Conservation (phyloP, 2,113 vertebrate genomes). For the Otis tarda region DNA sequence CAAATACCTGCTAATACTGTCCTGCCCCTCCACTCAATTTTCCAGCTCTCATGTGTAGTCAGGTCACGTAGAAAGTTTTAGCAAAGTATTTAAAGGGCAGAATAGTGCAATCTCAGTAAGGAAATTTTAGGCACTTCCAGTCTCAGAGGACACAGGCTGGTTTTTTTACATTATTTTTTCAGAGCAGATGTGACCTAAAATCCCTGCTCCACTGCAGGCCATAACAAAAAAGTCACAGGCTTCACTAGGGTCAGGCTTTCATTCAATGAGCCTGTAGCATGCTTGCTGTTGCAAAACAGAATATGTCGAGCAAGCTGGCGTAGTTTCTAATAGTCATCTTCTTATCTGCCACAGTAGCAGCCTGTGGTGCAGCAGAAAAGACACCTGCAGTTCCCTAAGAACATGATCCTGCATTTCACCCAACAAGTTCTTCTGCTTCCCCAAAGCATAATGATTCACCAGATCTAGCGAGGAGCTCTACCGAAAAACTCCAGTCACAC, state of each 20-base stretch:
- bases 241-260: neutral
- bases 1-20: neutral
- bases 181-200: constrained; percentile 13
- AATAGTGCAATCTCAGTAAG: neutral
- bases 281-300: neutral
- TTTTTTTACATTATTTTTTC: neutral
- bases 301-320: neutral
- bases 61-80: neutral
- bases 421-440: neutral
- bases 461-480: neutral
- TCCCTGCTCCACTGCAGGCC: neutral
- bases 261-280: neutral
- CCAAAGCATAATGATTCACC: neutral
- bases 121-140: neutral
- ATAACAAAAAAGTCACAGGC: neutral
- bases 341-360: neutral
- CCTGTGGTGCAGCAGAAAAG: neutral
- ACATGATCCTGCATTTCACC: neutral
- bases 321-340: neutral
- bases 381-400: neutral
- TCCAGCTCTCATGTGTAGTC: neutral
- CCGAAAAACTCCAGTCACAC: neutral
- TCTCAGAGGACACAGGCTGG: neutral
- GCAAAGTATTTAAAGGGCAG: neutral
- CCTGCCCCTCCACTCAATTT: neutral